Percentiles rank a stretch among this genome's conserved stretches.
phyloP scores from a whole-genome alignment of 2,113 vertebrate genomes.

The Merops nubicus region DNA sequence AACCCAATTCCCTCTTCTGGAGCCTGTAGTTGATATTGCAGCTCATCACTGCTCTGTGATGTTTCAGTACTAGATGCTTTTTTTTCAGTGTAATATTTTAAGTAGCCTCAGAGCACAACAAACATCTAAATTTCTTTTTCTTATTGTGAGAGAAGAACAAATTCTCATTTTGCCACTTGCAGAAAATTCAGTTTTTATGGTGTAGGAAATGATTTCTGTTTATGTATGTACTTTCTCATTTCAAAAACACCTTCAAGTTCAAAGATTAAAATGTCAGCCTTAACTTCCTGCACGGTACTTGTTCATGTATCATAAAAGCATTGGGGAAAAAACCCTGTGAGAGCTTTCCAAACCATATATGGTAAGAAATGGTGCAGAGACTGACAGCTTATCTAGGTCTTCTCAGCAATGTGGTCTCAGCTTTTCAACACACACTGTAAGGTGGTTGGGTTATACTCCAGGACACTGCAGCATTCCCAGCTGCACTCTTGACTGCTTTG shows the following conservation, averaged over 20 bases:
- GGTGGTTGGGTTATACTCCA: not conserved
- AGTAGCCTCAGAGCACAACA: not conserved
- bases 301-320: not conserved
- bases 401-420: not conserved
- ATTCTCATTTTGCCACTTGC: not conserved
- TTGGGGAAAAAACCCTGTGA: not conserved
- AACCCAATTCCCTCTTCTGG: not conserved
- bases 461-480: not conserved
- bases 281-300: not conserved
- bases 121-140: not conserved
- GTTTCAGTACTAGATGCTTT: not conserved
- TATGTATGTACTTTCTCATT: not conserved
- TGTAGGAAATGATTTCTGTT: not conserved
- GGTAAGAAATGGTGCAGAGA: not conserved
- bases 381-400: not conserved
- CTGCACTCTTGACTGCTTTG: not conserved
- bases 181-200: not conserved
- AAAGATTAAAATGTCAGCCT: not conserved
- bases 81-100: not conserved
- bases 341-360: not conserved
- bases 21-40: not conserved
- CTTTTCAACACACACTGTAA: not conserved
- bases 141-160: accelerated
- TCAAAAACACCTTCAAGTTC: not conserved
- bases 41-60: not conserved